Evolutionary conservation across 1,140 invertebrate species (phyloP).

Genomic region (Laupala kohalensis): DNA sequence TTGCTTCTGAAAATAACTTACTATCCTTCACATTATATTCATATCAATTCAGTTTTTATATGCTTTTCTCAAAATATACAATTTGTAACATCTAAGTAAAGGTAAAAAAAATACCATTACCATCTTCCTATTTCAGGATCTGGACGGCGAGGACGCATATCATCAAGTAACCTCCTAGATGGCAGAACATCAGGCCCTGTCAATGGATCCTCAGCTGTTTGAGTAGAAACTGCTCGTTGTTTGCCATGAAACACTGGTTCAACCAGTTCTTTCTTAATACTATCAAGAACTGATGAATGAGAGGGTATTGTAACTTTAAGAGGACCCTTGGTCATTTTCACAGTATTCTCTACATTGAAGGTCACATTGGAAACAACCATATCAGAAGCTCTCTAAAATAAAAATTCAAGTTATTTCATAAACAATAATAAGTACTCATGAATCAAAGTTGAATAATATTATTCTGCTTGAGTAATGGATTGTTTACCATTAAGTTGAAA

Average conservation of each 20-base stretch:
- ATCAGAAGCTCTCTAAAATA: slow-evolving; percentile 26
- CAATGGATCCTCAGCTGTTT: slow-evolving; percentile 21
- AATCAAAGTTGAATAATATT: background rate
- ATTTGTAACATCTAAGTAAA: no score
- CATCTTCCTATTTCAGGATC: no score
- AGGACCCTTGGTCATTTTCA: slow-evolving; percentile 28
- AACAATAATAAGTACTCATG: slow-evolving; percentile 5
- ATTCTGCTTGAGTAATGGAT: background rate
- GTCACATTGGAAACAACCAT: slow-evolving; percentile 27
- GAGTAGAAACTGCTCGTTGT: slow-evolving; percentile 23
- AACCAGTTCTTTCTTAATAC: slow-evolving; percentile 32
- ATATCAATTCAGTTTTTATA: no score
- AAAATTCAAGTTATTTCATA: background rate
- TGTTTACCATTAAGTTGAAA: slow-evolving; percentile 48
- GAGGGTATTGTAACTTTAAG: slow-evolving; percentile 31
- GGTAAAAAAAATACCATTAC: no score
- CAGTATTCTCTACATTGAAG: slow-evolving; percentile 29
- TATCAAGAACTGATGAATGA: slow-evolving; percentile 27
- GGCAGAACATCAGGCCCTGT: background rate
- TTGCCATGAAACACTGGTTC: slow-evolving; percentile 26
- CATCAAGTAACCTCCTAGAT: background rate
- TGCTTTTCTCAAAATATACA: no score
- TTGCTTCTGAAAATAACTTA: no score
- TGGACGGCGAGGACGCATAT: background rate
- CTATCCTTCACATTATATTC: no score